Evolutionary conservation across 2,797 vertebrate species (phyloP), one percentile per base, ranked within the genome.

Genomic region (Oryzias sinensis): DNA sequence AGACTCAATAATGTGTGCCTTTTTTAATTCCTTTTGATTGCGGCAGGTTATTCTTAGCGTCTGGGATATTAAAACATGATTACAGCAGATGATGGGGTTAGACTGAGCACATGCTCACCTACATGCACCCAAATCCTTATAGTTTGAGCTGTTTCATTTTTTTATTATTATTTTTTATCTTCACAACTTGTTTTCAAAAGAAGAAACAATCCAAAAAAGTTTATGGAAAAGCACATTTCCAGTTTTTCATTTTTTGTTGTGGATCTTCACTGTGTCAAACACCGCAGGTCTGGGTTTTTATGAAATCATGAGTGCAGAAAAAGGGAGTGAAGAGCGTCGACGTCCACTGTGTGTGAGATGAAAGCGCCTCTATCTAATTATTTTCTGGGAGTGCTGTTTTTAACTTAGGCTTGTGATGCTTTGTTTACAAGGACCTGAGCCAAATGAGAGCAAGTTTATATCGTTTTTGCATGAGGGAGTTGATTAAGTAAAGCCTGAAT

Each of bases 1-100:
- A 68, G 43, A 52, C 5, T 25, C 13, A 40, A 53, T 65, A 61
- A 61, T 47, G 14, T 27, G 41, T 76, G 54, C 4, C 64, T 46
- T 71, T 71, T 76, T 73, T 81, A 80, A 79, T 79, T 68, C 61
- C 53, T 16, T 54, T 41, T 81, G 57, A 83, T 79, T 81, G 71
- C 62, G 59, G 61, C 41, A 60, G 57, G 64, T 79, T 49, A 63
- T 82, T 70, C 57, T 72, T 37, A 37, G 33, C 11, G 53, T 62
- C 56, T 50, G 63, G 51, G 43, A 59, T 60, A 68, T 68, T 54
- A 49, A 72, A 69, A 53, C 14, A 25, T 29, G 22, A 43, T 48
- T 40, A 50, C 16, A 56, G 17, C 49, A 66, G 60, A 43, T 49
- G 44, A 62, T 44, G 55, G 24, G 43, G 41, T 57, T 55, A 48